Evolutionary conservation across 2,113 vertebrate species (phyloP).

Genomic region (Sorex fumeus): DNA sequence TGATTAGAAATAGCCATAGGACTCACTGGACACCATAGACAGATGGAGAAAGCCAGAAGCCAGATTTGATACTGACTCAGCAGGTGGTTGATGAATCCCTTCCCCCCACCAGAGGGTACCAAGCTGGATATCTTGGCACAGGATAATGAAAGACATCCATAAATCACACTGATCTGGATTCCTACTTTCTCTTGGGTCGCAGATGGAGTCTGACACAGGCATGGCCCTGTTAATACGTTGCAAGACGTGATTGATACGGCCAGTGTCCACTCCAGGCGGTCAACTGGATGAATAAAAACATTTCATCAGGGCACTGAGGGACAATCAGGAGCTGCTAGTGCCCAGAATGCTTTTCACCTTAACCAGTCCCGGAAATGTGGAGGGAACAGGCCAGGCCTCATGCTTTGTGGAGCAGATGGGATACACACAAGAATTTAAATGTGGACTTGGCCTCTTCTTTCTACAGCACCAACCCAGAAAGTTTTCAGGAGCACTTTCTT

Average conservation of each 20-base stretch:
- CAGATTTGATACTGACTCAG: not conserved
- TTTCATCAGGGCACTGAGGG: constrained; percentile 19
- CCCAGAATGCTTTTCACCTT: not conserved
- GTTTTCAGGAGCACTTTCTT: not conserved
- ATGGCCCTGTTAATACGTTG: not conserved
- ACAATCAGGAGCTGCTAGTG: not conserved
- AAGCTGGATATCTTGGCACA: not conserved
- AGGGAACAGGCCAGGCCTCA: not conserved
- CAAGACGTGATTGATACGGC: constrained; percentile 23
- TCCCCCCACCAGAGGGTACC: constrained; percentile 61
- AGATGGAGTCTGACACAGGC: constrained; percentile 18
- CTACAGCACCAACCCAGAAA: not conserved
- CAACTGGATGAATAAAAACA: constrained; percentile 49
- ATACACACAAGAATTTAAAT: not conserved
- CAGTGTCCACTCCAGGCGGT: not conserved
- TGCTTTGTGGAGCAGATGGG: not conserved
- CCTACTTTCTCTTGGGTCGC: not conserved
- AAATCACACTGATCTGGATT: not conserved
- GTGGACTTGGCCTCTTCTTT: not conserved
- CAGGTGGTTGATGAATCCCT: constrained; percentile 57
- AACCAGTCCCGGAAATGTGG: not conserved
- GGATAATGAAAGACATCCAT: not conserved
- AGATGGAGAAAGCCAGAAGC: constrained; percentile 1
- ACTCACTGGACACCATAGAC: constrained; percentile 47
- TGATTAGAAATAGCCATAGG: constrained; percentile 42